phyloP scores from a whole-genome alignment of 2,888 invertebrate species.

The Lutraria lutraria region DNA sequence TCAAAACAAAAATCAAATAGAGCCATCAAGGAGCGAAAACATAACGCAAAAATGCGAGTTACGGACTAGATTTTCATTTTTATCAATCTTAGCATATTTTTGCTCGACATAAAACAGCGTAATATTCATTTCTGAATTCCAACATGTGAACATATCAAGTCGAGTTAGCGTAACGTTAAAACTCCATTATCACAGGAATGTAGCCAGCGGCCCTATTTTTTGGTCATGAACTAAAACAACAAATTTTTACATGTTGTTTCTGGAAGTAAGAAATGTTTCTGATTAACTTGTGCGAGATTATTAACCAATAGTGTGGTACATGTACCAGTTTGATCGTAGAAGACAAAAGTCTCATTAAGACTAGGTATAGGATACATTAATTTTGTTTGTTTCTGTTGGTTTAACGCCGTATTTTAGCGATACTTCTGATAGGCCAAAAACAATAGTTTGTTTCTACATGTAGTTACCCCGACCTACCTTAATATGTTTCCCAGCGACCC shows the following conservation, averaged over 20 bases:
- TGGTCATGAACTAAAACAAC: slow-evolving; percentile 36
- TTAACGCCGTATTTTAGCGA: too few relatives aligned
- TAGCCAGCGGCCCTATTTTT: slow-evolving; percentile 41
- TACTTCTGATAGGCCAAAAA: too few relatives aligned
- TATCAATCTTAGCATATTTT: slow-evolving; percentile 68
- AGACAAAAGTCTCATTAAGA: background rate
- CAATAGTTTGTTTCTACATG: too few relatives aligned
- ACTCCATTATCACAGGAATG: slow-evolving; percentile 68
- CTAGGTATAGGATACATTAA: background rate
- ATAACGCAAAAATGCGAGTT: slow-evolving; percentile 66
- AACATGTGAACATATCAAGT: slow-evolving; percentile 66
- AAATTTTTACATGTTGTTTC: slow-evolving; percentile 36
- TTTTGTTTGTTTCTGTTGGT: background rate
- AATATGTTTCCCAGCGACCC: too few relatives aligned
- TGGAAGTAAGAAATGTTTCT: slow-evolving; percentile 37
- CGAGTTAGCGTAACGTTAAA: slow-evolving; percentile 68
- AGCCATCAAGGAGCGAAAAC: slow-evolving; percentile 69
- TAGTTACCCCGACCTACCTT: too few relatives aligned
- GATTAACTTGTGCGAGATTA: slow-evolving; percentile 35
- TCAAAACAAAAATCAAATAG: slow-evolving; percentile 66
- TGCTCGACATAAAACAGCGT: slow-evolving; percentile 68
- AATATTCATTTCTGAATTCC: slow-evolving; percentile 69
- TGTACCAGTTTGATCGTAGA: slow-evolving; percentile 9
- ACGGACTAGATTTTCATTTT: slow-evolving; percentile 69
- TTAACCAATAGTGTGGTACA: slow-evolving; percentile 35